Percentiles rank a stretch among this genome's conserved stretches.
Evolutionary conservation across 2,888 invertebrate genomes (phyloP).

Genomic region (Aromia moschata): DNA sequence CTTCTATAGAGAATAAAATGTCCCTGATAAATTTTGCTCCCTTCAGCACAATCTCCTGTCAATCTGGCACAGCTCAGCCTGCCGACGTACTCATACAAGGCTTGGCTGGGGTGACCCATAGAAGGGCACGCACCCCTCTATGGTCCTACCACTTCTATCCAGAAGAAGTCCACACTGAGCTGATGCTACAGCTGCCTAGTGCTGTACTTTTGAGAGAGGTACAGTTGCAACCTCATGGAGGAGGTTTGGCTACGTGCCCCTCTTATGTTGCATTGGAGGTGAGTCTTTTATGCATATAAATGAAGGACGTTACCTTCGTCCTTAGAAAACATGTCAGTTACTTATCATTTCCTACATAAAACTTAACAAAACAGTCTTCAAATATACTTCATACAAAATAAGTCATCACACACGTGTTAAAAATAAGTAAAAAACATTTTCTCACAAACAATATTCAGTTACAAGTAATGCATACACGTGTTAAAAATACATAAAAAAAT

Average conservation of each 20-base stretch:
- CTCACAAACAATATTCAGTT: too few relatives aligned
- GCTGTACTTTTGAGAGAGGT: slow-evolving; percentile 89
- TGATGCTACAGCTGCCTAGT: slow-evolving; percentile 87
- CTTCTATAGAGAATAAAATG: slow-evolving; percentile 73
- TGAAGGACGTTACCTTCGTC: too few relatives aligned
- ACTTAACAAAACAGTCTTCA: too few relatives aligned
- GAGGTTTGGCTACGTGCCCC: slow-evolving; percentile 87
- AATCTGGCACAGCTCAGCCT: slow-evolving; percentile 77
- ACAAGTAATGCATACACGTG: too few relatives aligned
- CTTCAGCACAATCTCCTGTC: slow-evolving; percentile 70
- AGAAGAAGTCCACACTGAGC: slow-evolving; percentile 87
- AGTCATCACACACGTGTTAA: too few relatives aligned
- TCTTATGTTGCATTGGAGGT: slow-evolving; percentile 89
- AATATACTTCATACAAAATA: too few relatives aligned
- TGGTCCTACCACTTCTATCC: slow-evolving; percentile 97
- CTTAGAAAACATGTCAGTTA: too few relatives aligned
- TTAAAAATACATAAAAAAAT: too few relatives aligned
- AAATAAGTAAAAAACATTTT: too few relatives aligned
- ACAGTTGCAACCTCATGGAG: slow-evolving; percentile 85
- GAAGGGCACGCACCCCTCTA: slow-evolving; percentile 88
- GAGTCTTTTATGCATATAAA: too few relatives aligned
- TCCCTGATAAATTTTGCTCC: slow-evolving; percentile 91
- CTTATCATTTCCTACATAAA: too few relatives aligned
- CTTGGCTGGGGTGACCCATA: slow-evolving; percentile 73
- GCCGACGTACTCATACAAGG: slow-evolving; percentile 86